Percentiles rank a stretch among this genome's conserved stretches.
phyloP scores from a whole-genome alignment of 2,797 vertebrate genomes.

The Manis crassicaudata region DNA sequence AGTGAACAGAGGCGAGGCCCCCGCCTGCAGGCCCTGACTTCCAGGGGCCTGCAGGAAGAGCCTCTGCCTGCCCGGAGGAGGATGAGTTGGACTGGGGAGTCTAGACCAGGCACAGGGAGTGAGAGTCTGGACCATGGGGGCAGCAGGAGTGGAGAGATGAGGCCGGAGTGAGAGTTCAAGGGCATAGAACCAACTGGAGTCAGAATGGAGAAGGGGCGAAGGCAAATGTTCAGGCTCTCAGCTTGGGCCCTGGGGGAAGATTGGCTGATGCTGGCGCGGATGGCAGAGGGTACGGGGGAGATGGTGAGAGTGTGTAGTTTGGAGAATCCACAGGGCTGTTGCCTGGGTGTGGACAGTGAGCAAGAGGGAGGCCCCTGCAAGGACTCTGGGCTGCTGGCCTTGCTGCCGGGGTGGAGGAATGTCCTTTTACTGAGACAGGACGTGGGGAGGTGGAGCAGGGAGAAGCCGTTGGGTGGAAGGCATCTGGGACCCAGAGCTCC shows the following conservation, averaged over 20 bases:
- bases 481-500: too few relatives aligned
- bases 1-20: background rate
- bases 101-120: background rate
- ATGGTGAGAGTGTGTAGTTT: rapidly evolving
- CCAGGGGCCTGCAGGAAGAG: background rate
- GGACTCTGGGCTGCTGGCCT: background rate
- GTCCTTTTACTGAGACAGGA: rapidly evolving
- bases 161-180: background rate
- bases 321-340: background rate
- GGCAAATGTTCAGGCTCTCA: rapidly evolving
- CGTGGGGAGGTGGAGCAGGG: background rate
- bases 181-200: rapidly evolving
- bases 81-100: background rate
- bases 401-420: background rate
- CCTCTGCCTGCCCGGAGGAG: background rate
- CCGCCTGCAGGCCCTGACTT: background rate
- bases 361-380: background rate
- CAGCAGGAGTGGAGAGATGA: background rate
- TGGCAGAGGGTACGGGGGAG: background rate
- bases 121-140: rapidly evolving
- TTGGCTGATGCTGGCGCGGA: too few relatives aligned
- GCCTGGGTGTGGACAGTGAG: background rate
- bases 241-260: background rate
- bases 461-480: background rate
- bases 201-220: background rate